phyloP scores from a whole-genome alignment of 2,888 invertebrate species.

The Platycnemis pennipes region DNA sequence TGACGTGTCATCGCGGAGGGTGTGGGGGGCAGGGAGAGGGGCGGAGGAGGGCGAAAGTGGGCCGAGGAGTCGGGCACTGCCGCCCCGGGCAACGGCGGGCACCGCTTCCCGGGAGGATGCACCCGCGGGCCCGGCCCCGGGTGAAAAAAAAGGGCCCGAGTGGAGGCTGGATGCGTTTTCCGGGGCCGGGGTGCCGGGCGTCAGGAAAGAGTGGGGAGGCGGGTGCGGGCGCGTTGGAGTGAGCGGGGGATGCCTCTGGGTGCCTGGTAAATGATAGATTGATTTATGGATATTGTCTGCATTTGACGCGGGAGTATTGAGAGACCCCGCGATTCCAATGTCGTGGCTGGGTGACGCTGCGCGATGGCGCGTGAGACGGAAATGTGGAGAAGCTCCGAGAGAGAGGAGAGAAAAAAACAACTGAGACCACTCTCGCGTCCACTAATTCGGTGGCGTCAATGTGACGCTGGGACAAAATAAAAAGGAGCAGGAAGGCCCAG shows the following conservation, averaged over 20 bases:
- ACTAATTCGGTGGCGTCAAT: background rate
- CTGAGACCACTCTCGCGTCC: background rate
- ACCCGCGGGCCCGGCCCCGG: background rate
- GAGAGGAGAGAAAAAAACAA: background rate
- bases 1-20: background rate
- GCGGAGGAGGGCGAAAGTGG: background rate
- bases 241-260: background rate
- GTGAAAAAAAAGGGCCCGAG: background rate
- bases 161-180: background rate
- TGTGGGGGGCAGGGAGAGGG: background rate
- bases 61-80: background rate
- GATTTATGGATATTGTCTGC: conserved; percentile 68
- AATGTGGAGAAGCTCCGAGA: background rate
- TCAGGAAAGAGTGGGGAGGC: conserved; percentile 9
- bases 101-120: background rate
- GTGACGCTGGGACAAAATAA: background rate
- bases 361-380: conserved; percentile 29
- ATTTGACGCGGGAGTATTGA: conserved; percentile 63
- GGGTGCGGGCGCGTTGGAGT: background rate
- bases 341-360: conserved; percentile 33
- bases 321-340: conserved; percentile 62
- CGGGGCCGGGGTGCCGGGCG: background rate
- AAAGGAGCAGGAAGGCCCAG: background rate
- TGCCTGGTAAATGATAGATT: conserved; percentile 63
- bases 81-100: conserved; percentile 10